These are phyloP conservation scores for Oxyruncus cristatus DNA, from an alignment of 2,113 vertebrate genomes.

Conservation along the genomic window DNA sequence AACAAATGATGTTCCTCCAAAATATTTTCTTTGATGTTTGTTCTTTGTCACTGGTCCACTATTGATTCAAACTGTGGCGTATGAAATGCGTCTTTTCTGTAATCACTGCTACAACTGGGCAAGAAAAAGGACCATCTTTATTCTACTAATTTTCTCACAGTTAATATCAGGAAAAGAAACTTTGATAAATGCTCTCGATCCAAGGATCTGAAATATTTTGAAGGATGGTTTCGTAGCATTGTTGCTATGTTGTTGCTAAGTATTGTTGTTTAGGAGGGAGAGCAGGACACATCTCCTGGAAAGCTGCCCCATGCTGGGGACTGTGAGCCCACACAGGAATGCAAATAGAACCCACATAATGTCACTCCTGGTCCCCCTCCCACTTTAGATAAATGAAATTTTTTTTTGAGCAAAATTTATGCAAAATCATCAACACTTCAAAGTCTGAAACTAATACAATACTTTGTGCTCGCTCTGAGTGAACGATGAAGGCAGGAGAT, in stretches of 20 bases:
- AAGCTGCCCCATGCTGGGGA: background rate
- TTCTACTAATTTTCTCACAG: background rate
- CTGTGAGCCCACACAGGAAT: background rate
- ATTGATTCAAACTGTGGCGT: background rate
- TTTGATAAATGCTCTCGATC: background rate
- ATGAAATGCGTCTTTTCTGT: background rate
- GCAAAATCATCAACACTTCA: background rate
- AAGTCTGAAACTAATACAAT: background rate
- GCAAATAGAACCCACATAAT: background rate
- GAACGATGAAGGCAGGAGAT: background rate
- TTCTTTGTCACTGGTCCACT: background rate
- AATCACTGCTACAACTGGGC: background rate
- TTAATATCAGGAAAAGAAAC: background rate
- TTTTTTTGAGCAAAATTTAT: background rate
- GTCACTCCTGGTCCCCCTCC: background rate
- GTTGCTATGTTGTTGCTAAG: background rate
- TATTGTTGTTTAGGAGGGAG: background rate
- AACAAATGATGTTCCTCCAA: background rate
- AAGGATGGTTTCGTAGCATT: background rate
- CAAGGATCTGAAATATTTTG: background rate
- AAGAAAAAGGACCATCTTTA: background rate
- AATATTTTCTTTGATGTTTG: slow-evolving; percentile 15
- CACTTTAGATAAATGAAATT: background rate
- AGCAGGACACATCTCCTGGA: background rate
- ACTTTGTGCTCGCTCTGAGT: background rate